Percentiles rank a stretch among this genome's conserved stretches.
These are phyloP conservation scores for Gadopsis bispinosus DNA, from an alignment of 2,797 vertebrate genomes.

Conservation along the genomic window DNA sequence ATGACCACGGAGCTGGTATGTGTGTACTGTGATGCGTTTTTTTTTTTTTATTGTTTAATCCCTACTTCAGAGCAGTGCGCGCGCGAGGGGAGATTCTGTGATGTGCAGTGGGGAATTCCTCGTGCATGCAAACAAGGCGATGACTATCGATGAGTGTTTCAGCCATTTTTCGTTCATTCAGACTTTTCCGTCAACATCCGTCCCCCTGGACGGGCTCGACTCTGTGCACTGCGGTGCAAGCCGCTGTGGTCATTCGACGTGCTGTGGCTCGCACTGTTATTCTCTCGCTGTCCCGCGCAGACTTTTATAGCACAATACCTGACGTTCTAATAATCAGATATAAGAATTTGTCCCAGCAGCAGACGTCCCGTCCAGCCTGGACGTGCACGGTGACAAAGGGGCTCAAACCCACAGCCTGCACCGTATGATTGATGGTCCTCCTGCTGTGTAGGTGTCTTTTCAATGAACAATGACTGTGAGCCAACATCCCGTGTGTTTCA, in stretches of 20 bases:
- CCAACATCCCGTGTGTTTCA: slow-evolving; percentile 25
- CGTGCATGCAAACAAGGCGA: slow-evolving; percentile 9
- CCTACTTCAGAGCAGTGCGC: slow-evolving; percentile 18
- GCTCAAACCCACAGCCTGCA: slow-evolving; percentile 45
- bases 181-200: slow-evolving; percentile 62
- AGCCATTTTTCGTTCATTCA: slow-evolving; percentile 55
- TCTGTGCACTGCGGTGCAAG: slow-evolving; percentile 69
- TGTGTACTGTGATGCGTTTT: not conserved
- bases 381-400: slow-evolving; percentile 51
- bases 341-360: slow-evolving; percentile 28
- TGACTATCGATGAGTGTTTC: slow-evolving; percentile 39
- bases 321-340: slow-evolving; percentile 15
- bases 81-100: slow-evolving; percentile 1
- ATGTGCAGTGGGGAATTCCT: slow-evolving; percentile 47
- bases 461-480: slow-evolving; percentile 47
- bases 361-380: slow-evolving; percentile 35
- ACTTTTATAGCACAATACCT: slow-evolving; percentile 49
- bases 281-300: slow-evolving; percentile 61
- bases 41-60: slow-evolving; percentile 24
- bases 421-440: slow-evolving; percentile 66
- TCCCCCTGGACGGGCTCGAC: slow-evolving; percentile 40
- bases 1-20: slow-evolving; percentile 87
- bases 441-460: slow-evolving; percentile 60
- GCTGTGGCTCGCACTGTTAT: slow-evolving; percentile 35
- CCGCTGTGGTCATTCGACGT: slow-evolving; percentile 43